These are phyloP conservation scores for Chymomyza fuscimana DNA, from an alignment of 2,888 invertebrate genomes.

Conservation along the genomic window DNA sequence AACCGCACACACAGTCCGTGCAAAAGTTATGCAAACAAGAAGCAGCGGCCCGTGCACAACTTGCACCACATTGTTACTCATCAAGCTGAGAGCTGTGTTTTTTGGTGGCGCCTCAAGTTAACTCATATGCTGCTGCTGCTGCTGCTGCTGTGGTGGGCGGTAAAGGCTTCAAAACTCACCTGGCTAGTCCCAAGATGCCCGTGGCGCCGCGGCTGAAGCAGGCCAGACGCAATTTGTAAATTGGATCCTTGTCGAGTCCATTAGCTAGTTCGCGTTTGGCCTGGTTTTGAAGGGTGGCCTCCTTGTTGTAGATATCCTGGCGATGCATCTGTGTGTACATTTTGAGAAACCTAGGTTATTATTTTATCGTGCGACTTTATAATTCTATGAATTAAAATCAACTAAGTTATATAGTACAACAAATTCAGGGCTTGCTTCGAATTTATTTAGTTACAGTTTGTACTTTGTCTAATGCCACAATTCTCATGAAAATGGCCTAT, in stretches of 20 bases:
- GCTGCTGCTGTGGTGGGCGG: background rate
- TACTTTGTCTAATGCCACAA: background rate
- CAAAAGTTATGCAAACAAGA: conserved; percentile 5
- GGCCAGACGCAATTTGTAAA: conserved; percentile 90
- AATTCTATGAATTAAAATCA: background rate
- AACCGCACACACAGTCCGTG: background rate
- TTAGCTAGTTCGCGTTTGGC: conserved; percentile 84
- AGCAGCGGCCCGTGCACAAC: background rate
- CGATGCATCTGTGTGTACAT: conserved; percentile 59
- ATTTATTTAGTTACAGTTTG: no score
- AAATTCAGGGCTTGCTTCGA: background rate
- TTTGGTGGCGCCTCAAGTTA: background rate
- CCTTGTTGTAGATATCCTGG: conserved; percentile 80
- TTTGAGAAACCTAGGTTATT: background rate
- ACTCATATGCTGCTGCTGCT: background rate
- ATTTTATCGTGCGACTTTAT: background rate
- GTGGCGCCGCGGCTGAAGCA: conserved; percentile 92
- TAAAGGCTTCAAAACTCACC: conserved; percentile 81
- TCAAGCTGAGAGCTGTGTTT: background rate
- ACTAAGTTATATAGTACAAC: background rate
- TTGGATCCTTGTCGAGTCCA: conserved; percentile 85
- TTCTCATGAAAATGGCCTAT: background rate
- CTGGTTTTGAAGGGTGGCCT: conserved; percentile 89
- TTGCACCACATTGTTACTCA: background rate
- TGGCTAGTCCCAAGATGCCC: conserved; percentile 92